Percentiles rank a stretch among this genome's conserved stretches.
phyloP scores from a whole-genome alignment of 2,113 vertebrate genomes.

The Xiphophorus couchianus region DNA sequence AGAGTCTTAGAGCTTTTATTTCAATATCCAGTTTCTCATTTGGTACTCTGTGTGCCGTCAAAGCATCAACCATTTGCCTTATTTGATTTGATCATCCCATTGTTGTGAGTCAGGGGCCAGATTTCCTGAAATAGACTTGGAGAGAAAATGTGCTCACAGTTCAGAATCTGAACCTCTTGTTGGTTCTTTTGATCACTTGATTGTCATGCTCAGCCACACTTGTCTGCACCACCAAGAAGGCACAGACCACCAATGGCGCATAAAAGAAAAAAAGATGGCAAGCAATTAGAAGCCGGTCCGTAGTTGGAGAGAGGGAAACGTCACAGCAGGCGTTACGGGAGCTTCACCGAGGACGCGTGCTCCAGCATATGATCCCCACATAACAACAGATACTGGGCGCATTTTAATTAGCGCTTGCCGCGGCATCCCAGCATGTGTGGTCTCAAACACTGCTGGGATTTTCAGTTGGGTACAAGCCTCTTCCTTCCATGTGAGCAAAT shows the following conservation, averaged over 20 bases:
- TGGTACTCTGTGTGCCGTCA: neutral
- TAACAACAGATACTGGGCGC: conserved; percentile 63
- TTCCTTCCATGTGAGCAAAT: conserved; percentile 54
- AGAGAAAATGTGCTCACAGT: conserved; percentile 38
- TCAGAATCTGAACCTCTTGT: conserved; percentile 40
- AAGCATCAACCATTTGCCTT: neutral
- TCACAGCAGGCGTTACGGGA: conserved; percentile 71
- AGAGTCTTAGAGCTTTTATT: neutral
- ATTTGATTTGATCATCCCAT: conserved; percentile 20
- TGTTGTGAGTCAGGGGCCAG: conserved; percentile 21
- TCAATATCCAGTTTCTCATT: neutral
- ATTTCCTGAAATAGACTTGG: conserved; percentile 33
- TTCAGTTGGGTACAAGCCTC: conserved; percentile 43
- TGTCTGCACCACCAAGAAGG: conserved; percentile 49
- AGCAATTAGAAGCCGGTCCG: conserved; percentile 69
- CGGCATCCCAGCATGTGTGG: conserved; percentile 55
- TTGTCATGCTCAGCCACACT: conserved; percentile 73
- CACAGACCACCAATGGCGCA: conserved; percentile 44
- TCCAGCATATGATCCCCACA: conserved; percentile 73
- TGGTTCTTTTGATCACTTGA: conserved; percentile 59
- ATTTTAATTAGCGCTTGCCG: conserved; percentile 73
- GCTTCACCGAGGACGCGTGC: conserved; percentile 70
- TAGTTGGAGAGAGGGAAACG: conserved; percentile 54
- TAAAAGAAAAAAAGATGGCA: conserved; percentile 59
- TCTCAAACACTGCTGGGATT: conserved; percentile 53